Evolutionary conservation across 2,113 vertebrate species (phyloP), one percentile per base, ranked within the genome.

Genomic region (Alectura lathami): DNA sequence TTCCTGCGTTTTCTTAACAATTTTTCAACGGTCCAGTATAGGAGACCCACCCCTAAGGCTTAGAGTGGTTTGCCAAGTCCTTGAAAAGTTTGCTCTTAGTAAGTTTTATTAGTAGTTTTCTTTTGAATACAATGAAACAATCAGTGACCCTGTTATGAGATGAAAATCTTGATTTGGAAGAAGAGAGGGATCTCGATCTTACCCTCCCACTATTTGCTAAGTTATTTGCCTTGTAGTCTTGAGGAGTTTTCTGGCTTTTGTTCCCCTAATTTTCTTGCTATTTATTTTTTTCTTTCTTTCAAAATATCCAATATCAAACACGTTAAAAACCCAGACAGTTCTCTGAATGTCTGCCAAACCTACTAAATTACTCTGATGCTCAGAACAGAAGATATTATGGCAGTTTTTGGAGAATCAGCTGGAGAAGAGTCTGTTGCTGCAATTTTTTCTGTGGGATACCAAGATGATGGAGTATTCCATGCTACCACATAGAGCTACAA

Each of bases 331-430:
- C 11, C 22, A 54, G 60, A 60, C 48, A 32, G 50, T 82, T 67
- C 15, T 78, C 51, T 80, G 88, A 48, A 53, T 0, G 0, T 21
- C 67, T 86, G 72, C 67, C 76, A 64, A 50, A 48, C 24, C 17
- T 68, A 20, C 45, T 73, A 4, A 86, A 83, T 73, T 27, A 32
- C 64, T 66, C 36, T 74, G n/a, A 18, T 77, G 68, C 80, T 88
- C 27, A 13, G 40, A 57, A 23, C 36, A 80, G 83, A 66, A 64
- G 48, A 40, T 76, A 5, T 8, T 56, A 27, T 66, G 89, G 91
- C 86, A 92, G 72, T 30, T 90, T 86, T 70, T 86, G 91, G 86
- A 57, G 80, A 77, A 86, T 69, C 88, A 90, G 86, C 86, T 88
- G 94, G 79, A 85, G 91, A 70, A 38, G 75, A 80, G 53, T 38